Conservation (phyloP, 2,797 vertebrate genomes). For the Taeniopygia guttata region DNA sequence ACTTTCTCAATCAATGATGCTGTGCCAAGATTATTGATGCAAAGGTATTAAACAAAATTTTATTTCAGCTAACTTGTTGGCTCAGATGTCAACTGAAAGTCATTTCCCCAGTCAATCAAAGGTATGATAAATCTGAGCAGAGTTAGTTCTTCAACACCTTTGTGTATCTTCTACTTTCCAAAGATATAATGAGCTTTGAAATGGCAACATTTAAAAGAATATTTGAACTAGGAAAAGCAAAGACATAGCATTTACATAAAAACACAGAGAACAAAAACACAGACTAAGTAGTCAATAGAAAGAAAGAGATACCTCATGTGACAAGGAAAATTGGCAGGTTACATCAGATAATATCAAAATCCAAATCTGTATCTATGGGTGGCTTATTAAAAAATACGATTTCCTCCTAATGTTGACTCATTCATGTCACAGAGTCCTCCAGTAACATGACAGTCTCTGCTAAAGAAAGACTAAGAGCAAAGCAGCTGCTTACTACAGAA, state of each 20-base stretch:
- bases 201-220: conserved; percentile 50
- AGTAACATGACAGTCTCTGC: not conserved
- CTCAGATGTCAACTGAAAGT: conserved; percentile 85
- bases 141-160: conserved; percentile 69
- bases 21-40: conserved; percentile 84
- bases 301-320: not conserved
- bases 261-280: not conserved
- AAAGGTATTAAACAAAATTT: conserved; percentile 87
- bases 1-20: conserved; percentile 81
- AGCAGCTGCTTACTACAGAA: not conserved
- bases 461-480: not conserved
- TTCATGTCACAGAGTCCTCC: not conserved
- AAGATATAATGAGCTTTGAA: conserved; percentile 63
- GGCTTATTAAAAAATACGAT: fast-evolving
- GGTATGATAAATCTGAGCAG: conserved; percentile 73
- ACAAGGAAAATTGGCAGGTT: not conserved
- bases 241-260: not conserved
- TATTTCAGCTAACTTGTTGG: conserved; percentile 84
- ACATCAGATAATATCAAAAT: not conserved
- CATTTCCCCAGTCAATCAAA: conserved; percentile 82
- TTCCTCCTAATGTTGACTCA: not conserved
- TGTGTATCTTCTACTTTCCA: conserved; percentile 50
- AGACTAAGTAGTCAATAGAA: not conserved
- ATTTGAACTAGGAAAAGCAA: not conserved
- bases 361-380: not conserved